A percentile compares a stretch with the other conserved stretches of the same genome.
These are phyloP conservation scores for Andrena hattorfiana DNA, from an alignment of 2,888 invertebrate species.

Conservation along the genomic window DNA sequence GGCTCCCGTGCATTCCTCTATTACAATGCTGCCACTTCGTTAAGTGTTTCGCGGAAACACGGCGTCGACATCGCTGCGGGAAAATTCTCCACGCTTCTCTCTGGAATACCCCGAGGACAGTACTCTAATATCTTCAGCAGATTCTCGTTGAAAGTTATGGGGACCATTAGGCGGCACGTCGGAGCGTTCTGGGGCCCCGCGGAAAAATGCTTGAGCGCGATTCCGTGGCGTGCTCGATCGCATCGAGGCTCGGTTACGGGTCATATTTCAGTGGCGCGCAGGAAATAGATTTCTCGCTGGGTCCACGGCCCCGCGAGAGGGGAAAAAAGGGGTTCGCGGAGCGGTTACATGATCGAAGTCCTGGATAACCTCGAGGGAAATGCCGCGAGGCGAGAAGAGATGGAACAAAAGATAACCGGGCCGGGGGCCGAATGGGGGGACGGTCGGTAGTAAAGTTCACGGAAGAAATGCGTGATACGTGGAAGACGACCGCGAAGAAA, in stretches of 20 bases:
- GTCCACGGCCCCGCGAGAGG: background rate
- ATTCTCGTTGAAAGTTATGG: background rate
- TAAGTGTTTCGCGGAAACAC: background rate
- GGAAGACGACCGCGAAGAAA: constrained; percentile 62
- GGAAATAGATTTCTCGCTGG: constrained; percentile 54
- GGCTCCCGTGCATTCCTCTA: background rate
- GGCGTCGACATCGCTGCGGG: background rate
- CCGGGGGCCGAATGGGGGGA: constrained; percentile 33
- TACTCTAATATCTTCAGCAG: background rate
- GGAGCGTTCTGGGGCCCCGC: background rate
- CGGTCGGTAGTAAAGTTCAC: constrained; percentile 69
- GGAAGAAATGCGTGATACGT: constrained; percentile 76
- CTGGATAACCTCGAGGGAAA: constrained; percentile 64
- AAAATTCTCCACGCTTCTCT: background rate
- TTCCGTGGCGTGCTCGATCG: constrained; percentile 6
- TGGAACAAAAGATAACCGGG: constrained; percentile 62
- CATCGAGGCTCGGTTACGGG: constrained; percentile 23
- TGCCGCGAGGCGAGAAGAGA: constrained; percentile 52
- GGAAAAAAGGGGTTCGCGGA: constrained; percentile 35
- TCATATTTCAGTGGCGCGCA: constrained; percentile 31
- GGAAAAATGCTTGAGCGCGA: background rate
- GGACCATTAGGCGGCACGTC: background rate
- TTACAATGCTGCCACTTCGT: background rate
- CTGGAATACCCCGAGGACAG: background rate
- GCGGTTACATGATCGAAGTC: constrained; percentile 62